phyloP scores from a whole-genome alignment of 2,113 vertebrate genomes.

The Illadopsis cleaveri region DNA sequence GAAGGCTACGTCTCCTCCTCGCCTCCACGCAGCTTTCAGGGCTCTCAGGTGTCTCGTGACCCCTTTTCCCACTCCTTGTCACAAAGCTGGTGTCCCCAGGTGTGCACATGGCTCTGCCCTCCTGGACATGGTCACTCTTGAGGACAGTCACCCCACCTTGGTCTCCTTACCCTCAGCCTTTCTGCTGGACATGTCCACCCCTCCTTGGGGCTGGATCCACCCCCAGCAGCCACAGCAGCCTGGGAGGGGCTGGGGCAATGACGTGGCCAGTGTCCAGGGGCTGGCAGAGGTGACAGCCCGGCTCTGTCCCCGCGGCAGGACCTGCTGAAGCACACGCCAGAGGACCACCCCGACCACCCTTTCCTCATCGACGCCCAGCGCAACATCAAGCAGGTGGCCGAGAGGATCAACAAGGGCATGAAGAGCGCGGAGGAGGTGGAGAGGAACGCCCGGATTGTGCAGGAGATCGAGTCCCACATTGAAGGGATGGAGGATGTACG shows the following conservation, averaged over 20 bases:
- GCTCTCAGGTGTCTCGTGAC: fast-evolving
- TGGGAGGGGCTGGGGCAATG: fast-evolving
- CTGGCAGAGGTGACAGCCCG: fast-evolving
- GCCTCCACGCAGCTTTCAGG: fast-evolving
- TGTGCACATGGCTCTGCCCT: fast-evolving
- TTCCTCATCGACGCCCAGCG: constrained; percentile 91
- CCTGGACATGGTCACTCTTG: background rate
- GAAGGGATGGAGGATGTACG: constrained; percentile 95
- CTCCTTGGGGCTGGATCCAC: background rate
- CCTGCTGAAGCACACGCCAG: constrained; percentile 93
- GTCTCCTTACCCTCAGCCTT: background rate
- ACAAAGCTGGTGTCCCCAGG: background rate
- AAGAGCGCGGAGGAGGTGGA: constrained; percentile 94
- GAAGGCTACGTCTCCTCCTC: background rate
- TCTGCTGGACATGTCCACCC: background rate
- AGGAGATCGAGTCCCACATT: constrained; percentile 97
- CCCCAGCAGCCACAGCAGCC: background rate
- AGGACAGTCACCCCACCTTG: fast-evolving
- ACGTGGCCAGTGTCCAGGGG: fast-evolving
- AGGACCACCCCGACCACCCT: constrained; percentile 91
- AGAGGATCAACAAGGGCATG: constrained; percentile 96
- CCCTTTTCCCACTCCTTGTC: background rate
- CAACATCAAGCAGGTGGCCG: constrained; percentile 93
- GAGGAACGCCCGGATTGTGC: constrained; percentile 90
- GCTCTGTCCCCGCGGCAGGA: constrained; percentile 71